Evolutionary conservation across 2,888 invertebrate species (phyloP).

Genomic region (Cylindroiulus punctatus): DNA sequence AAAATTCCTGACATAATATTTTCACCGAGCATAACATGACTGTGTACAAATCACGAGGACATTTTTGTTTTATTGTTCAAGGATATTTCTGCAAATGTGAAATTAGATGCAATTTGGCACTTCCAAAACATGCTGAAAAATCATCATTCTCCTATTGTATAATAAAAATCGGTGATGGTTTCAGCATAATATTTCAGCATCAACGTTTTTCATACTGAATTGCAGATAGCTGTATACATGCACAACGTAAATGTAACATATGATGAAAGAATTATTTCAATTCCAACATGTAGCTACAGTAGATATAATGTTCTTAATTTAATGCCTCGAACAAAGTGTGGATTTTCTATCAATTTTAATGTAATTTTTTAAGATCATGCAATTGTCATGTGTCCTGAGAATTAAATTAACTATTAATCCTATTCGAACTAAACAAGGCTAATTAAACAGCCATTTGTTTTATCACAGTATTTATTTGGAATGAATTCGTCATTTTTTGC

Average conservation of each 20-base stretch:
- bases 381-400: neutral
- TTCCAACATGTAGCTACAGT: too few relatives aligned
- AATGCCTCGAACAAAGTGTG: neutral
- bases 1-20: neutral
- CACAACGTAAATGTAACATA: neutral
- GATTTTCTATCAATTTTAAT: neutral
- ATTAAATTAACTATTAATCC: neutral
- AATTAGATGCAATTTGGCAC: neutral
- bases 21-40: neutral
- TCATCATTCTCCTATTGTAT: neutral
- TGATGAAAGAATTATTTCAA: too few relatives aligned
- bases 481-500: neutral
- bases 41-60: neutral
- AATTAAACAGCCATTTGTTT: neutral
- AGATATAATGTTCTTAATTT: too few relatives aligned
- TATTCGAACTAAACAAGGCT: constrained; percentile 9
- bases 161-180: neutral
- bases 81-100: neutral
- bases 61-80: neutral
- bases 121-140: neutral
- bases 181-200: neutral
- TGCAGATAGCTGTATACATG: neutral
- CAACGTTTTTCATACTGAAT: neutral
- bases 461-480: constrained; percentile 41
- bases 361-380: neutral